phyloP scores from a whole-genome alignment of 2,888 invertebrate genomes.

The Osmoderma eremita region DNA sequence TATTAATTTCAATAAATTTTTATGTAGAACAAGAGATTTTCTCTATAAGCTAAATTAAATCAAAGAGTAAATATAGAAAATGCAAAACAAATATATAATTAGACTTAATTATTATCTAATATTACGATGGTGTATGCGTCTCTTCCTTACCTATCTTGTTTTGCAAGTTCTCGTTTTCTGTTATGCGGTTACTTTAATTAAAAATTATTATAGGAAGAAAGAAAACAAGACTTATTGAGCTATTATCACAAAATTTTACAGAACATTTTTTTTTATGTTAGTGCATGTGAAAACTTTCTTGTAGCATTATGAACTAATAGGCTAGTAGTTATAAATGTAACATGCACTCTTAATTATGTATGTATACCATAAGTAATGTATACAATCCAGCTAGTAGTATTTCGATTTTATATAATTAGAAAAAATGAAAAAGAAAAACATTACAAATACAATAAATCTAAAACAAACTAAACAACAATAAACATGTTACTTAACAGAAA shows the following conservation, averaged over 20 bases:
- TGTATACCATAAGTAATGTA: slow-evolving; percentile 25
- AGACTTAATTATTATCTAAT: background rate
- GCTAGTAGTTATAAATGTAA: slow-evolving; percentile 31
- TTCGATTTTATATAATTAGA: slow-evolving; percentile 24
- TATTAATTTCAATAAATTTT: slow-evolving; percentile 12
- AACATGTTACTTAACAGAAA: slow-evolving; percentile 23
- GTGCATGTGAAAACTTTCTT: slow-evolving; percentile 33
- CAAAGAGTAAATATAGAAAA: slow-evolving; percentile 25
- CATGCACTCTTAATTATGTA: slow-evolving; percentile 34
- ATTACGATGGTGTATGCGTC: background rate
- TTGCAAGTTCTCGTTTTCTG: slow-evolving; percentile 18
- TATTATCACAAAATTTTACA: slow-evolving; percentile 42
- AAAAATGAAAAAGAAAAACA: slow-evolving; percentile 28
- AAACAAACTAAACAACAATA: slow-evolving; percentile 39
- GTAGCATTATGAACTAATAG: slow-evolving; percentile 26
- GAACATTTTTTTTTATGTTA: slow-evolving; percentile 28
- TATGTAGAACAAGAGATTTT: slow-evolving; percentile 38
- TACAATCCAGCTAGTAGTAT: slow-evolving; percentile 8
- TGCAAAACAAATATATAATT: slow-evolving; percentile 19
- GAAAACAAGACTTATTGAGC: slow-evolving; percentile 41
- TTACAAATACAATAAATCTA: slow-evolving; percentile 35
- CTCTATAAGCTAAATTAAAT: slow-evolving; percentile 32
- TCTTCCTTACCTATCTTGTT: slow-evolving; percentile 2
- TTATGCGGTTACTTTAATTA: slow-evolving; percentile 13
- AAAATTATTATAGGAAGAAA: slow-evolving; percentile 35